phyloP scores from a whole-genome alignment of 2,113 vertebrate species.

The Accipiter virgatus region DNA sequence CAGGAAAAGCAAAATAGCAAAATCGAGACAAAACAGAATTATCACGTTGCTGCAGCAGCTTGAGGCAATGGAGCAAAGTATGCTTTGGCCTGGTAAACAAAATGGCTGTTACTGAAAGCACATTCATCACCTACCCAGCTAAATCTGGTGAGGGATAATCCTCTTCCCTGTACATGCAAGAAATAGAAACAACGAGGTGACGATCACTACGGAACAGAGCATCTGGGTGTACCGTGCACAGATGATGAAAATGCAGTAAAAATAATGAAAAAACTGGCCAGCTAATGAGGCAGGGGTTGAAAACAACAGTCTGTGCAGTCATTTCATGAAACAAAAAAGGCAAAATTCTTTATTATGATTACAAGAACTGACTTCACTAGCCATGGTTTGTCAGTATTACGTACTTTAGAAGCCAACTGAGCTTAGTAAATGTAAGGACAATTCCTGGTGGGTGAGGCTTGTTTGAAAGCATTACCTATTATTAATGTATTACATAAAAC shows the following conservation, averaged over 20 bases:
- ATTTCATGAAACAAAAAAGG: background rate
- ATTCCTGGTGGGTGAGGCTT: background rate
- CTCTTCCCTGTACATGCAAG: slow-evolving; percentile 87
- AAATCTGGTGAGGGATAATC: slow-evolving; percentile 89
- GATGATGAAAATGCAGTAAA: background rate
- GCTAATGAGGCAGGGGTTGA: background rate
- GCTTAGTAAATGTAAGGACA: background rate
- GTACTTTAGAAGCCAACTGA: background rate
- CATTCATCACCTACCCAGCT: slow-evolving; percentile 91
- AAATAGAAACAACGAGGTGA: slow-evolving; percentile 77
- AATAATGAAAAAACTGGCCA: background rate
- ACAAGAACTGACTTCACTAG: background rate
- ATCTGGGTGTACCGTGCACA: background rate
- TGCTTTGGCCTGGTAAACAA: slow-evolving; percentile 68
- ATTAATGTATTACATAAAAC: background rate
- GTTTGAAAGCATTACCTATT: background rate
- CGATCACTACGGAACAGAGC: background rate
- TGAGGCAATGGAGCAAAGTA: background rate
- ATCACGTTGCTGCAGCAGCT: background rate
- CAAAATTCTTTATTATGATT: background rate
- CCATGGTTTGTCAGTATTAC: background rate
- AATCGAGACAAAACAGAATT: background rate
- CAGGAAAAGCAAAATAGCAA: background rate
- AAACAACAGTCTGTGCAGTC: background rate
- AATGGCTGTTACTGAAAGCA: slow-evolving; percentile 15